Base-by-base conservation (phyloP, 37 sponge, comb jelly and placozoan genomes). In the Axinella damicornis region DNA sequence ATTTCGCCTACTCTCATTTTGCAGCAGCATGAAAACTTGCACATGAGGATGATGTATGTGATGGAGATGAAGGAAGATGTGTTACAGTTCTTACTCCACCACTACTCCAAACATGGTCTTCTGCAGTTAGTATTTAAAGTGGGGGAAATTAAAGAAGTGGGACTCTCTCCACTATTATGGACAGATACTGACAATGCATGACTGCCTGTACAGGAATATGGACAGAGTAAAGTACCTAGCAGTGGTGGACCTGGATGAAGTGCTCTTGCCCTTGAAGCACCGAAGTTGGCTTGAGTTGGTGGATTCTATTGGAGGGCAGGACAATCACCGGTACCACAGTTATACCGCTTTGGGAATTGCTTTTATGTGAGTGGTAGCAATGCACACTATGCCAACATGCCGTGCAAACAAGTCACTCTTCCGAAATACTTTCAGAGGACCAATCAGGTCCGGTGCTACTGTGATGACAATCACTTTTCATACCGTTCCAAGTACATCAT, bases 201-300 rank as follows among this genome's bases (percentile, higher is more conserved):
- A 83, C 46, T 83, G 83, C 30, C 18, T 63, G 15, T 73, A 74
- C 21, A 72, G 83, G 19, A 62, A 38, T 33, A 72, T 83, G 74
- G 34, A 83, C 39, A 63, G 64, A 63, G 83, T 83, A 54, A 46
- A 83, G 53, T 83, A 74, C 31, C 32, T 83, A 22, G 62, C 39
- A n/a, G 13, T 83, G 28, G 30, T 74, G 18, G 83, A 83, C 62
- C 75, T 83, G 12, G 83, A 83, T 83, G 83, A 83, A 39, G 28
- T 83, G 28, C 57, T 83, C 16, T n/a, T 83, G 20, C 74, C 83
- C 19, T n/a, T 35, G 24, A 73, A 70, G 32, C 65, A 83, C 19
- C 20, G 41, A 1, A 73, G 62, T 35, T 73, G 73, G 83, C 35
- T 1, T 0, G 65, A 73, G 0, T 30, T 83, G 74, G 20, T 83